A percentile compares a stretch with the other conserved stretches of the same genome.
Conservation (phyloP, 2,888 invertebrate species). For the Stegana nigrithorax region DNA sequence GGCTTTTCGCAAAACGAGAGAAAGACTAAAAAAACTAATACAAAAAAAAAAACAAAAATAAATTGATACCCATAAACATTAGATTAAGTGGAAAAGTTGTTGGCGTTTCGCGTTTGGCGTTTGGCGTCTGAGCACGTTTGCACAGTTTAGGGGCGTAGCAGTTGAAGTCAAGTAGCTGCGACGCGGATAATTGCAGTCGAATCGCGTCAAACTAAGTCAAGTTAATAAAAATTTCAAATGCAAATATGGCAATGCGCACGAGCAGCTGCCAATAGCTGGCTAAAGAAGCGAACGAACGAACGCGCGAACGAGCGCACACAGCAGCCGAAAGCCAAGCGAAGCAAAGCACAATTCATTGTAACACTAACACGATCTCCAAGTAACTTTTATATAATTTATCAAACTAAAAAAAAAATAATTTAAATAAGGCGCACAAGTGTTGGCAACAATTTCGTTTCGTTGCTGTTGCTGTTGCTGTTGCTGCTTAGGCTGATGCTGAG, state of each 20-base stretch:
- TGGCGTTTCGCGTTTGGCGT: background rate
- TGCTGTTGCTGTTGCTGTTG: background rate
- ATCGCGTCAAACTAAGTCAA: conserved; percentile 4
- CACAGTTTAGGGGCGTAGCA: background rate
- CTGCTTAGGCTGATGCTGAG: too few species aligned
- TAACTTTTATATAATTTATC: background rate
- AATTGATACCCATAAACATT: too few species aligned
- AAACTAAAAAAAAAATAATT: too few species aligned
- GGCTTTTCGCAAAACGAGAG: background rate
- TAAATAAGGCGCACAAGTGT: background rate
- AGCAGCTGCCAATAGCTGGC: background rate
- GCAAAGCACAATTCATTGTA: too few species aligned
- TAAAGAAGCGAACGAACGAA: background rate
- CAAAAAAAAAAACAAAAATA: too few species aligned
- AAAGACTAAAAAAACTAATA: too few species aligned
- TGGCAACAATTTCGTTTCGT: background rate
- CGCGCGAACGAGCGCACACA: too few species aligned
- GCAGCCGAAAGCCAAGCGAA: too few species aligned
- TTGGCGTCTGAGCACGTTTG: conserved; percentile 2
- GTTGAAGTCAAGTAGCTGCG: background rate
- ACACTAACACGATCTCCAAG: too few species aligned
- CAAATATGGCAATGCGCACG: background rate
- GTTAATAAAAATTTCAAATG: conserved; percentile 11
- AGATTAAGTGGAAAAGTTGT: background rate
- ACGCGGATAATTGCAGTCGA: background rate